phyloP scores from a whole-genome alignment of 2,797 vertebrate species.

The Tokudaia muenninki region DNA sequence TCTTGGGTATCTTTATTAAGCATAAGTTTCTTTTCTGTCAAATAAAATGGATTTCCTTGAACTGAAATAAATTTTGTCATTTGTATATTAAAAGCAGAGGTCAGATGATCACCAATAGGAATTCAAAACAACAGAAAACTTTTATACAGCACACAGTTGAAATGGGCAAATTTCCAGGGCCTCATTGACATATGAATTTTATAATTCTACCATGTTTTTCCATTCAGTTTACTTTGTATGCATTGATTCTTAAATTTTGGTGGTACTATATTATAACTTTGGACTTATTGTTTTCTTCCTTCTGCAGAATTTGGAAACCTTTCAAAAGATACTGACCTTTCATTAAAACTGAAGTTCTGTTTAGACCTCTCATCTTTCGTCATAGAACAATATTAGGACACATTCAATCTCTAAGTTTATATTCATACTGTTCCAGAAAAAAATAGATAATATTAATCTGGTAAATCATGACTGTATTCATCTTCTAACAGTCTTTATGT shows the following conservation, averaged over 20 bases:
- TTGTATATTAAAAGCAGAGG: constrained; percentile 37
- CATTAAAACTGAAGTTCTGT: constrained; percentile 37
- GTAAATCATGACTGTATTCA: not conserved
- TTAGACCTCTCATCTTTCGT: constrained; percentile 31
- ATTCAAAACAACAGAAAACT: not conserved
- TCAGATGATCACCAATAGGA: not conserved
- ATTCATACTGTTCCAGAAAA: not conserved
- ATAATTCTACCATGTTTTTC: constrained; percentile 1
- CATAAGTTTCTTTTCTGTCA: not conserved
- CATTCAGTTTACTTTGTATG: not conserved
- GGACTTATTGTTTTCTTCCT: constrained; percentile 7
- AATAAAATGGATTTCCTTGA: not conserved
- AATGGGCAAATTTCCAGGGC: constrained; percentile 14
- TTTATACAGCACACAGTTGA: not conserved
- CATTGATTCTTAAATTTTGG: not conserved
- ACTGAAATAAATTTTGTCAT: not conserved
- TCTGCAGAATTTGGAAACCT: constrained; percentile 37
- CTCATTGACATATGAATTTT: not conserved
- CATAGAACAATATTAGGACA: constrained; percentile 39
- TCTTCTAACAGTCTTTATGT: not conserved
- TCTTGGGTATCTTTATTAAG: not conserved
- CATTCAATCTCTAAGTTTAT: not conserved
- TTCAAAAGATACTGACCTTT: not conserved
- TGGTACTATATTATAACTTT: constrained; percentile 19
- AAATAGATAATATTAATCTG: constrained; percentile 33